A percentile compares a stretch with the other conserved stretches of the same genome.
Conservation (phyloP, 2,113 vertebrate species). For the Gobius niger region DNA sequence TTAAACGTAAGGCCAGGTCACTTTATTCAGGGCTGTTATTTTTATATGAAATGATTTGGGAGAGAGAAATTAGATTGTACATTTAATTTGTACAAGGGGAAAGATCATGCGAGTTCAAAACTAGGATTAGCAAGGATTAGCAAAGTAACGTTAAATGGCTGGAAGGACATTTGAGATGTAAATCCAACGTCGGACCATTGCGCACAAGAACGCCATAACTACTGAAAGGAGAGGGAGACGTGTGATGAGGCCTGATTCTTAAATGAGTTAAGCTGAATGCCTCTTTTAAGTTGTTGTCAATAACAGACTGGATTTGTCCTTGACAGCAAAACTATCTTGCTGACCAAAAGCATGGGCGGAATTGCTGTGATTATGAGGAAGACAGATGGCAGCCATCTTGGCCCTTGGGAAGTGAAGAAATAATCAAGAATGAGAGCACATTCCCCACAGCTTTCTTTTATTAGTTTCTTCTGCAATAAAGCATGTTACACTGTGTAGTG, state of each 20-base stretch:
- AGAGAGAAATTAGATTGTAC: background rate
- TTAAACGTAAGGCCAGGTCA: conserved; percentile 6
- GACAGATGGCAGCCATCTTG: conserved; percentile 54
- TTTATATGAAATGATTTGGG: background rate
- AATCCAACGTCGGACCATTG: too few relatives aligned
- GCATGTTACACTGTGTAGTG: conserved; percentile 51
- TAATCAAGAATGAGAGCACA: conserved; percentile 53
- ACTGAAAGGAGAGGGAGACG: background rate
- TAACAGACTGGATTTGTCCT: conserved; percentile 1
- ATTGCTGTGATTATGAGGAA: conserved; percentile 33
- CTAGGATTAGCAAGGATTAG: too few relatives aligned
- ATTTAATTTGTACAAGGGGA: background rate
- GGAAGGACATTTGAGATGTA: too few relatives aligned
- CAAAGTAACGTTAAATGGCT: too few relatives aligned
- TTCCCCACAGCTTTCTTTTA: conserved; percentile 66
- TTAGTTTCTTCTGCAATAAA: conserved; percentile 67
- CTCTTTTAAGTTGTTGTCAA: background rate
- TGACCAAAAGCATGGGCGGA: conserved; percentile 11
- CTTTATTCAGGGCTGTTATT: background rate
- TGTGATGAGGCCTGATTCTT: too few relatives aligned
- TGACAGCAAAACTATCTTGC: conserved; percentile 12
- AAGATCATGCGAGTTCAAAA: background rate
- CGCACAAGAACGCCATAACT: background rate
- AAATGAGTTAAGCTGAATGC: background rate
- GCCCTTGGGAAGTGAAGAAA: conserved; percentile 47